phyloP scores from a whole-genome alignment of 2,797 vertebrate genomes.

The Peromyscus nudipes region DNA sequence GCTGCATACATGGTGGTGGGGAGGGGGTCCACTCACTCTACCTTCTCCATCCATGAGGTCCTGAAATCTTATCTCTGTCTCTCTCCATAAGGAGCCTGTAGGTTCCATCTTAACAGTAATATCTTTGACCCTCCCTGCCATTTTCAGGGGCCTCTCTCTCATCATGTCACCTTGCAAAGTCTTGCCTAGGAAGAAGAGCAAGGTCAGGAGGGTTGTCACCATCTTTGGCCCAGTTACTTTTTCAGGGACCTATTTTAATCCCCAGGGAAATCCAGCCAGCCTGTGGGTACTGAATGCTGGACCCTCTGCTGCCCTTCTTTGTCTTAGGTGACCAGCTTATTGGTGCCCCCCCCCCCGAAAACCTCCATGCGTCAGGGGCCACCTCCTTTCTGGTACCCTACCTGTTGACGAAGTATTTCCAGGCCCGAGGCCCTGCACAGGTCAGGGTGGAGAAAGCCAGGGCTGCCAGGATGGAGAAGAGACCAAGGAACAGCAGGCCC shows the following conservation, averaged over 20 bases:
- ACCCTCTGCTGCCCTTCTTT: too few species aligned
- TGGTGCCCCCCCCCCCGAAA: too few species aligned
- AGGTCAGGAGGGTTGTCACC: background rate
- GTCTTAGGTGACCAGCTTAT: fast-evolving
- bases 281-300: background rate
- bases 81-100: background rate
- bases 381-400: constrained; percentile 74
- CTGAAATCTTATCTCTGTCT: background rate
- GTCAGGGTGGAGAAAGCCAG: constrained; percentile 93
- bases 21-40: background rate
- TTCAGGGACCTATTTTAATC: background rate
- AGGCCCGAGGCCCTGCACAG: constrained; percentile 91
- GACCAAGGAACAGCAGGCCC: constrained; percentile 95
- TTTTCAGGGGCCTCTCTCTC: background rate
- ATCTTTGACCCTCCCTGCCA: background rate
- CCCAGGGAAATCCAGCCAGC: background rate
- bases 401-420: constrained; percentile 92
- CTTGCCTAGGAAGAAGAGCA: background rate
- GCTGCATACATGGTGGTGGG: background rate
- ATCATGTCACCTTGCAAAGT: fast-evolving
- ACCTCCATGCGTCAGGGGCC: fast-evolving
- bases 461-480: constrained; percentile 95
- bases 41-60: background rate
- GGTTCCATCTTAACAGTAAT: background rate
- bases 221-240: background rate